Base-by-base conservation (phyloP, 2,113 vertebrate genomes). In the Callocephalon fimbriatum region DNA sequence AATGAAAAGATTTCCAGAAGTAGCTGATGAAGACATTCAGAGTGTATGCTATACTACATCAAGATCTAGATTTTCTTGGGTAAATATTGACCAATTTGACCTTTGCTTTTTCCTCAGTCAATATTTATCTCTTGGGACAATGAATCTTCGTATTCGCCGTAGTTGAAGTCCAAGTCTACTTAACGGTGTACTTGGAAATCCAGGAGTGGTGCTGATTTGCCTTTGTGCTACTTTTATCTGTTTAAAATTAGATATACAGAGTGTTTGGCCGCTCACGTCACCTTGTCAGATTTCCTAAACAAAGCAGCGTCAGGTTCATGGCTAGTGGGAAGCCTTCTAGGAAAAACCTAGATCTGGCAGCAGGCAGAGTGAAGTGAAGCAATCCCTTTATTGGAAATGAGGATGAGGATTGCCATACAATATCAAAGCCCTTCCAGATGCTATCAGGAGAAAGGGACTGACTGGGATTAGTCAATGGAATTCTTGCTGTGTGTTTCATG, bases 51-150 rank as follows among this genome's bases (percentile, higher is more conserved):
- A 86, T 29, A 66, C 51, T 61, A 22, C 59, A 45, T 66, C 42
- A 90, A 88, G 92, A 96, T 90, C 85, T 79, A 93, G 80, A 72
- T 73, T 94, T 93, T 75, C 87, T 94, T 93, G 44, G 92, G 73
- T 97, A 96, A 97, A 95, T 96, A 95, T 90, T 96, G 95, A 90
- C 92, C 59, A 83, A 71, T 79, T 93, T 95, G 94, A 94, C 91
- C 91, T 96, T 97, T 95, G 91, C 86, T 94, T 96, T 96, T 97
- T 91, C 76, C 38, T 94, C 56, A 70, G 76, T 97, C 93, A 94
- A 89, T 97, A 94, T 94, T 95, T 96, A 84, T 80, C 88, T 95
- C 72, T 89, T 75, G 83, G 82, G 81, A 89, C 79, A 81, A 92
- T 95, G 82, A 86, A 86, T 96, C 92, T 96, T 90, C 74, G 88